These are phyloP conservation scores for Anoplopoma fimbria DNA, from an alignment of 2,113 vertebrate genomes.

Conservation along the genomic window DNA sequence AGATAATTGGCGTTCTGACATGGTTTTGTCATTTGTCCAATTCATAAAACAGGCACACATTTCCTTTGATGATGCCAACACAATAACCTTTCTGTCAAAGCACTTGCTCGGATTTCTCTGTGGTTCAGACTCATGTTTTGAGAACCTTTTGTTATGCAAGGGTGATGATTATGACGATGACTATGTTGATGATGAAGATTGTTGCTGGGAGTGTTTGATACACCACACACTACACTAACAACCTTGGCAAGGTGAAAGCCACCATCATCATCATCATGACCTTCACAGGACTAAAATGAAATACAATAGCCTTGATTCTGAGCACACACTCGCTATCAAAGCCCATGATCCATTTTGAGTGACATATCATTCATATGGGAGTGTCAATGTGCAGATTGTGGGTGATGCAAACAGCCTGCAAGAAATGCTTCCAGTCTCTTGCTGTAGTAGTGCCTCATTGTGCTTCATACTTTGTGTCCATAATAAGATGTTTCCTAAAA, in stretches of 20 bases:
- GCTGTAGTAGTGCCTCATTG: slow-evolving; percentile 13
- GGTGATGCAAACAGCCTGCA: slow-evolving; percentile 74
- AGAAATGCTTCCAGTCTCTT: slow-evolving; percentile 44
- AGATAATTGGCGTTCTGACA: too few species aligned
- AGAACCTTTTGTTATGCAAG: slow-evolving; percentile 42
- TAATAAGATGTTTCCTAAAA: not conserved
- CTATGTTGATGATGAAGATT: slow-evolving; percentile 12
- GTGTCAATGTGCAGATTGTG: slow-evolving; percentile 54
- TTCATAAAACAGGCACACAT: slow-evolving; percentile 30
- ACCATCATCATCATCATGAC: slow-evolving; percentile 43
- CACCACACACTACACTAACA: slow-evolving; percentile 16
- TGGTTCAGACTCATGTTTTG: slow-evolving; percentile 41
- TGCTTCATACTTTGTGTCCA: slow-evolving; percentile 19
- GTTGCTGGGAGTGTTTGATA: not conserved
- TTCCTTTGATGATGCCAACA: slow-evolving; percentile 48
- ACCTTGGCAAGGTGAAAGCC: slow-evolving; percentile 45
- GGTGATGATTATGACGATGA: slow-evolving; percentile 7
- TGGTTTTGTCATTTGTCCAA: not conserved
- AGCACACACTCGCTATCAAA: slow-evolving; percentile 57
- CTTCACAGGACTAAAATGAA: slow-evolving; percentile 42
- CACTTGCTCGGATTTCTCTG: slow-evolving; percentile 31
- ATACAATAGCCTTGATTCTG: slow-evolving; percentile 61
- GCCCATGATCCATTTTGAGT: slow-evolving; percentile 60
- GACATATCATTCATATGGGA: slow-evolving; percentile 59
- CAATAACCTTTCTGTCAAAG: slow-evolving; percentile 42